phyloP scores from a whole-genome alignment of 2,113 vertebrate species.

The Ammospiza caudacuta region DNA sequence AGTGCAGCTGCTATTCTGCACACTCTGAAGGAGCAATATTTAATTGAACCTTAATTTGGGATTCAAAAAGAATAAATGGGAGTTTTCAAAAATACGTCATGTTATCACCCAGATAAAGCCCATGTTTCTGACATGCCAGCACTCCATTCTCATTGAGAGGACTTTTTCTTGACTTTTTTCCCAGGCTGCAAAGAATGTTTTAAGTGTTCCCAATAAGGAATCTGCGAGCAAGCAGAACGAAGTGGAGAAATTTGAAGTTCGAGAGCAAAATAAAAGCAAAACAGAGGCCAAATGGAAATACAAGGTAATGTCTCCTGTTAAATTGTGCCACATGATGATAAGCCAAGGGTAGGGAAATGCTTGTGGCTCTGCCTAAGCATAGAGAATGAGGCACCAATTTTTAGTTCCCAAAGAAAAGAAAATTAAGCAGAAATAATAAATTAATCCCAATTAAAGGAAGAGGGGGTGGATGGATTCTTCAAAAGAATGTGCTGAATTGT shows the following conservation, averaged over 20 bases:
- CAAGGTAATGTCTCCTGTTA: slow-evolving; percentile 81
- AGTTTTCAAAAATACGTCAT: background rate
- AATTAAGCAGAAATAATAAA: background rate
- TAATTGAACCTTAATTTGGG: background rate
- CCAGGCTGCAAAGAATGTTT: slow-evolving; percentile 88
- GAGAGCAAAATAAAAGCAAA: slow-evolving; percentile 96
- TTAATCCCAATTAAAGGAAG: background rate
- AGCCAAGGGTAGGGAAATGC: background rate
- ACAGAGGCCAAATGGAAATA: slow-evolving; percentile 98
- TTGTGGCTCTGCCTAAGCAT: background rate
- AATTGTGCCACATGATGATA: background rate
- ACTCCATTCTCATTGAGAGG: background rate
- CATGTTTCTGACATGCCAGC: background rate
- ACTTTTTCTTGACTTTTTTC: background rate
- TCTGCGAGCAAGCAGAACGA: slow-evolving; percentile 84
- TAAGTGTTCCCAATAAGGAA: slow-evolving; percentile 88
- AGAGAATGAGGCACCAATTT: background rate
- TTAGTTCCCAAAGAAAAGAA: background rate
- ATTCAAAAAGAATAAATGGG: background rate
- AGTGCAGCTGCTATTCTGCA: background rate
- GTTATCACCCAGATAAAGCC: background rate
- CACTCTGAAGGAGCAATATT: background rate
- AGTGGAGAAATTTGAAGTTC: slow-evolving; percentile 89
- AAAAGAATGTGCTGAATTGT: background rate
- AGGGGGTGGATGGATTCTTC: background rate